phyloP scores from a whole-genome alignment of 2,888 invertebrate species.

The Leistus spinibarbis region DNA sequence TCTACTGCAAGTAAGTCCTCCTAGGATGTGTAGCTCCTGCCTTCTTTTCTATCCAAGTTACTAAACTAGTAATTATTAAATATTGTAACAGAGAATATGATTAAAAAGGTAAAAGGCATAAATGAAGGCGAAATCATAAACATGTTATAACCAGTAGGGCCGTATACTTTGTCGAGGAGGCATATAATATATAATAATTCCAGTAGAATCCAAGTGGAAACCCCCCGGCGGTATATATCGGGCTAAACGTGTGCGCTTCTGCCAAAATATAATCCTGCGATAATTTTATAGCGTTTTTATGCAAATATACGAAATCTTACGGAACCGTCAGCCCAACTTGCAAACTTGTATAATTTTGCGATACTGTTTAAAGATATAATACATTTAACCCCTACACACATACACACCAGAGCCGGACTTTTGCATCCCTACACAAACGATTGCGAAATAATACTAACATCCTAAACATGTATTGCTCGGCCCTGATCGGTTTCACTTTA shows the following conservation, averaged over 20 bases:
- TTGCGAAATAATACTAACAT: no score
- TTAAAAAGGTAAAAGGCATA: neutral
- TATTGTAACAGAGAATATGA: neutral
- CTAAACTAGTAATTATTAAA: no score
- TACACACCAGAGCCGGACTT: neutral
- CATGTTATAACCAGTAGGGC: neutral
- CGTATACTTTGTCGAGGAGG: no score
- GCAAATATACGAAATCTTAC: conserved; percentile 50
- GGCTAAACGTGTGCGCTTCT: conserved; percentile 30
- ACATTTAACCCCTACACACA: neutral
- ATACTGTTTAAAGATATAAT: conserved; percentile 41
- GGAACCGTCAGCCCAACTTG: conserved; percentile 44
- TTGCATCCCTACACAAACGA: neutral
- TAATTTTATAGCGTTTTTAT: conserved; percentile 54
- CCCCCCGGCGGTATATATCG: conserved; percentile 7
- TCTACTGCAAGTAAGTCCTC: conserved; percentile 73
- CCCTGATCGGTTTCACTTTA: no score
- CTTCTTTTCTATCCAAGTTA: no score
- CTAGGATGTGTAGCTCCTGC: neutral
- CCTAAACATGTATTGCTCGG: no score
- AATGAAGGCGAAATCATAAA: neutral
- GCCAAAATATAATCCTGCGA: conserved; percentile 51
- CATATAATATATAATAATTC: conserved; percentile 32
- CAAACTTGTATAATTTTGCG: conserved; percentile 48
- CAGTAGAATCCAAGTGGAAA: conserved; percentile 27